phyloP scores from a whole-genome alignment of 2,113 vertebrate species.

The Chaetorhynchus papuensis region DNA sequence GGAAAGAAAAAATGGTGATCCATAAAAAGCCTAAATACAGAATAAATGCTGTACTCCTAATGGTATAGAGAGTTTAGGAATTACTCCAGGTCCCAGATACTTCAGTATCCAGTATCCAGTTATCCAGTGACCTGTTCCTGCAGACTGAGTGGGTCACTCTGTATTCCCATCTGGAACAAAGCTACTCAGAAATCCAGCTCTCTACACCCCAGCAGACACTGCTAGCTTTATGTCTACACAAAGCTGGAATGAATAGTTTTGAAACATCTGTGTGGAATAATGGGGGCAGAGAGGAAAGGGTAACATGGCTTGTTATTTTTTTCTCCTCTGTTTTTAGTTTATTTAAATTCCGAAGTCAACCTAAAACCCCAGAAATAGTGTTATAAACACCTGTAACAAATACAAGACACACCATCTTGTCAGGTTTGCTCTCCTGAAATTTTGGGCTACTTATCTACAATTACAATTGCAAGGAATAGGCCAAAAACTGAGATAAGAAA shows the following conservation, averaged over 20 bases:
- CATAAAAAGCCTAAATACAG: neutral
- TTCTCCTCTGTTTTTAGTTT: neutral
- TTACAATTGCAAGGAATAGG: neutral
- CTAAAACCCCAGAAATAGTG: neutral
- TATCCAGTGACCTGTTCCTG: neutral
- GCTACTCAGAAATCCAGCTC: neutral
- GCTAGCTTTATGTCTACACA: neutral
- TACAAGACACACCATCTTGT: neutral
- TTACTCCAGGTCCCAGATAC: neutral
- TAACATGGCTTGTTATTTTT: neutral
- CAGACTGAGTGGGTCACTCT: neutral
- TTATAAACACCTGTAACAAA: neutral
- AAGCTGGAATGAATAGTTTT: neutral
- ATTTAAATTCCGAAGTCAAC: neutral
- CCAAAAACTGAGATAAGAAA: neutral
- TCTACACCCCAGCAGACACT: neutral
- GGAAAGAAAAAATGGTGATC: neutral
- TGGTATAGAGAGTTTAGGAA: neutral
- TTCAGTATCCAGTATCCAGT: neutral
- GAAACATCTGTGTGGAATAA: neutral
- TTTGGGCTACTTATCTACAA: neutral
- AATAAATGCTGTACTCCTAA: neutral
- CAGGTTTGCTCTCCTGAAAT: neutral
- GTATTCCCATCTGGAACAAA: neutral
- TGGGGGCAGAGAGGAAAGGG: neutral